These are phyloP conservation scores for Neoniphon sammara DNA, from an alignment of 2,797 vertebrate species.

Conservation along the genomic window DNA sequence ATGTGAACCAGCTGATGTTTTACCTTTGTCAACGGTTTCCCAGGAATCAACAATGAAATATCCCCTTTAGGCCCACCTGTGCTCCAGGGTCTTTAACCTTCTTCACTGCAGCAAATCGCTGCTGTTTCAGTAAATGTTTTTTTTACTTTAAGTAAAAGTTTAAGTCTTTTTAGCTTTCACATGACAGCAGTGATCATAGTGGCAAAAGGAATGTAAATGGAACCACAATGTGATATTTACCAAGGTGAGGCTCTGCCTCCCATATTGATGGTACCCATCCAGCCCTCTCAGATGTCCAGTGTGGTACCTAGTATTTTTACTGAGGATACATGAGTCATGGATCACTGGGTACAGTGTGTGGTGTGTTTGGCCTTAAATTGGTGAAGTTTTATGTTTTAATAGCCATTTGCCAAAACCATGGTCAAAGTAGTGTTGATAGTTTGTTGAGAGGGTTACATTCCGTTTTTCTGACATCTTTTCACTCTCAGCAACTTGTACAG, in stretches of 20 bases:
- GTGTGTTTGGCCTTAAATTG: constrained; percentile 40
- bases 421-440: constrained; percentile 38
- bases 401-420: constrained; percentile 53
- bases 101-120: constrained; percentile 63
- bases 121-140: constrained; percentile 64
- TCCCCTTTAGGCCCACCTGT: constrained; percentile 55
- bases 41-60: constrained; percentile 46
- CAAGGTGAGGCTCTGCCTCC: constrained; percentile 33
- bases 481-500: constrained; percentile 82
- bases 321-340: constrained; percentile 64
- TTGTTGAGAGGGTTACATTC: constrained; percentile 85
- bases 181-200: constrained; percentile 28
- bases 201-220: constrained; percentile 15
- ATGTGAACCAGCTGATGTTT: constrained; percentile 63
- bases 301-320: constrained; percentile 59
- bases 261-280: constrained; percentile 54
- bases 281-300: constrained; percentile 50
- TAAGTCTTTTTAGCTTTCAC: constrained; percentile 41
- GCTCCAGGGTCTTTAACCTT: constrained; percentile 45
- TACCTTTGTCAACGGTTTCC: constrained; percentile 23
- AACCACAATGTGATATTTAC: neutral
- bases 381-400: constrained; percentile 53
- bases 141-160: constrained; percentile 70
- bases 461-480: constrained; percentile 78
- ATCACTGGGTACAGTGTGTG: constrained; percentile 58